Evolutionary conservation across 2,888 invertebrate genomes (phyloP).

Genomic region (Acanthoscelides obtectus): DNA sequence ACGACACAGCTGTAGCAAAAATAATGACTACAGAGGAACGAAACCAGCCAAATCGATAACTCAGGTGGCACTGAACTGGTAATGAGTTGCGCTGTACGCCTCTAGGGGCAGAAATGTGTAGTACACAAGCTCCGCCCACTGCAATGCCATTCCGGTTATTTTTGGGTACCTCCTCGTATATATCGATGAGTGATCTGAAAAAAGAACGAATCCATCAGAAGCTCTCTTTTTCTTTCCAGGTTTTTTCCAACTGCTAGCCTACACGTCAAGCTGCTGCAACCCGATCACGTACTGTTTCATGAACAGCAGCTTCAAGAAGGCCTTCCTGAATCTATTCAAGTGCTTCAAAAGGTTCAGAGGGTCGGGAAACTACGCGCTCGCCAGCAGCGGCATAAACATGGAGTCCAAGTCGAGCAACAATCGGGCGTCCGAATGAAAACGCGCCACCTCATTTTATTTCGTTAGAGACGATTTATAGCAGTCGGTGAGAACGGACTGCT

Average conservation of each 20-base stretch:
- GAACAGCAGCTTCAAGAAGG: conserved; percentile 62
- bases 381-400: conserved; percentile 38
- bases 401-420: conserved; percentile 35
- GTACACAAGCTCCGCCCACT: no score
- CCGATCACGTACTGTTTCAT: conserved; percentile 68
- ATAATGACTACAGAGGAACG: no score
- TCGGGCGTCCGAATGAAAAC: conserved; percentile 16
- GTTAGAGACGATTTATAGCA: background rate
- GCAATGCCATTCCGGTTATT: no score
- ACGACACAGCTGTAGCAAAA: no score
- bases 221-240: conserved; percentile 31
- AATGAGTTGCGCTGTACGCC: no score
- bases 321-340: conserved; percentile 56
- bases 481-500: background rate
- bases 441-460: conserved; percentile 5
- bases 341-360: conserved; percentile 41
- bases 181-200: no score
- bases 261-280: conserved; percentile 60
- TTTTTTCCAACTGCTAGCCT: conserved; percentile 56
- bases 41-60: no score
- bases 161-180: no score
- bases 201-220: no score
- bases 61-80: no score
- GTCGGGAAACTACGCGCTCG: conserved; percentile 27
- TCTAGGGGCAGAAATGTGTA: no score